A percentile compares a stretch with the other conserved stretches of the same genome.
These are phyloP conservation scores for Virgularia gustaviana DNA, from an alignment of 92 coral and sea anemone genomes.

Conservation along the genomic window DNA sequence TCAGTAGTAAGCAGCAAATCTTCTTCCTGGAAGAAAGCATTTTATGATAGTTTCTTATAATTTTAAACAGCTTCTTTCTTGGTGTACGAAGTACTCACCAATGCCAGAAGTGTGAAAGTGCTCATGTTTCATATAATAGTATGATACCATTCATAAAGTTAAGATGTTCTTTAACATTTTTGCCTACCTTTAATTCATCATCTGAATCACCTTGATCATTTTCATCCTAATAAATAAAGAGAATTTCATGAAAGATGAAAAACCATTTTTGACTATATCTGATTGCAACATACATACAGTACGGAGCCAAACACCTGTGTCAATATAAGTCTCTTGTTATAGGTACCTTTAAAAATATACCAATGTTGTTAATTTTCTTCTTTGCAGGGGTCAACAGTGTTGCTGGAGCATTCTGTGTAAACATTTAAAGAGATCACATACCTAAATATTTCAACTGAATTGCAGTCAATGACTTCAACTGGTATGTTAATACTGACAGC, in stretches of 20 bases:
- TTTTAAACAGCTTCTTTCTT: too few species aligned
- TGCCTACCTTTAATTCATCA: slow-evolving; percentile 49
- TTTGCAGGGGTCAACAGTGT: slow-evolving; percentile 86
- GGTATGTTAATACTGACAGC: background rate
- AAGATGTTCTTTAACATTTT: too few species aligned
- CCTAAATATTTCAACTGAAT: background rate
- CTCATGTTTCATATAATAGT: background rate
- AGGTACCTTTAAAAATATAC: slow-evolving; percentile 85
- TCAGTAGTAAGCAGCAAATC: slow-evolving; percentile 80
- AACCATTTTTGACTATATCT: background rate
- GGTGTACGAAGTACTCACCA: background rate
- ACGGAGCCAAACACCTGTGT: background rate
- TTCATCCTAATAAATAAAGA: slow-evolving; percentile 69
- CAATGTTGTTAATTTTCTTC: slow-evolving; percentile 88
- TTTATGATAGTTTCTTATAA: background rate
- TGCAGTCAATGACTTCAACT: background rate
- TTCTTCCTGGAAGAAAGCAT: slow-evolving; percentile 62
- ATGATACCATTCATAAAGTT: too few species aligned
- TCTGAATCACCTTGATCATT: slow-evolving; percentile 83
- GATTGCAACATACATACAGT: background rate
- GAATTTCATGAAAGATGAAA: background rate
- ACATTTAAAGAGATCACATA: background rate
- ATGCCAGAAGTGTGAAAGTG: background rate
- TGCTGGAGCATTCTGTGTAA: slow-evolving; percentile 80
- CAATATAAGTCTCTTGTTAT: background rate